Conservation (phyloP, 2,797 vertebrate genomes). For the Picus viridis region DNA sequence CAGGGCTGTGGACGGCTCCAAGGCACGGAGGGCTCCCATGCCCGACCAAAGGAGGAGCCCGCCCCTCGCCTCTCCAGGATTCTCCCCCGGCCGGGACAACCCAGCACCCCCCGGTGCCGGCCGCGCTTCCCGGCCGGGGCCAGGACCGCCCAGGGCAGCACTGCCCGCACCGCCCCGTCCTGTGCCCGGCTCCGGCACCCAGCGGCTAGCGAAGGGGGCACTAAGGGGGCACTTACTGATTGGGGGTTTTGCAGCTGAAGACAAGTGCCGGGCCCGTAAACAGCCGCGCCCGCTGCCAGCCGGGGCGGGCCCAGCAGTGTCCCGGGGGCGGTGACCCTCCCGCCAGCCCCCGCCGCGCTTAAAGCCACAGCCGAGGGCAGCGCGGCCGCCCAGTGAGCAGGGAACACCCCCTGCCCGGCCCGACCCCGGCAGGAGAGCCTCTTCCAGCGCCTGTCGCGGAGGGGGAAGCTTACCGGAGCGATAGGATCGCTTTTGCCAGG, state of each 20-base stretch:
- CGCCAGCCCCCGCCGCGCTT: not conserved
- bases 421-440: fast-evolving
- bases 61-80: not conserved
- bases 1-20: too few species aligned
- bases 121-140: not conserved
- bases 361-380: not conserved
- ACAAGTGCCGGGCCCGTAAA: not conserved
- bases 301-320: not conserved
- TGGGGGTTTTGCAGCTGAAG: not conserved
- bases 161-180: not conserved
- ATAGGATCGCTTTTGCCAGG: not conserved
- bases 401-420: too few species aligned
- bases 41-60: not conserved
- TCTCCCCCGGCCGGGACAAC: not conserved
- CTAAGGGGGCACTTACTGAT: not conserved
- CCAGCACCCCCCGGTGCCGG: not conserved
- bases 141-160: not conserved
- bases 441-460: not conserved
- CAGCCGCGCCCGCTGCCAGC: not conserved
- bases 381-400: not conserved
- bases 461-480: fast-evolving
- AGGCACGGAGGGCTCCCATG: not conserved
- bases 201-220: not conserved
- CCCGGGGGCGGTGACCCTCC: not conserved
- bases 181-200: not conserved